These are phyloP conservation scores for Heliconius sara DNA, from an alignment of 2,888 invertebrate species.

Conservation along the genomic window DNA sequence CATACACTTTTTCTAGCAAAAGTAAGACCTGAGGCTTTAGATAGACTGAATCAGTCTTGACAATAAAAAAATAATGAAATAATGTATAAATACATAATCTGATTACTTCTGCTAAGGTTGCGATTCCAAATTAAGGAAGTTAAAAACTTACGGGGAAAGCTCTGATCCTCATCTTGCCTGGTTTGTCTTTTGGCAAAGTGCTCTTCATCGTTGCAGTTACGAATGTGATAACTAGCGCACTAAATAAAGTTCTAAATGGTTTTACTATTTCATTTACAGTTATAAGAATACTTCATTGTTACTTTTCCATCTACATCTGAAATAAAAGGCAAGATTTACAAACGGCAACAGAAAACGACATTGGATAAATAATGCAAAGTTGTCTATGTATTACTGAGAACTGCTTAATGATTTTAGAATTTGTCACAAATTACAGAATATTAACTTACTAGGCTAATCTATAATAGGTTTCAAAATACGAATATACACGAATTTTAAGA, in stretches of 20 bases:
- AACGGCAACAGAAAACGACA: conserved; percentile 51
- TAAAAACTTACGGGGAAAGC: conserved; percentile 95
- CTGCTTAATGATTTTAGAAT: conserved; percentile 2
- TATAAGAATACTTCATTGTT: conserved; percentile 75
- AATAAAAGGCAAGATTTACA: conserved; percentile 56
- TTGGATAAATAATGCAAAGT: conserved; percentile 46
- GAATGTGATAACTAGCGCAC: conserved; percentile 59
- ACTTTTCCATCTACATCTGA: conserved; percentile 75
- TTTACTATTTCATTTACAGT: conserved; percentile 71
- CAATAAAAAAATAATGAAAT: neutral
- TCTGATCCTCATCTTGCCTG: conserved; percentile 97
- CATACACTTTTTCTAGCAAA: neutral
- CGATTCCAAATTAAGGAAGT: conserved; percentile 13
- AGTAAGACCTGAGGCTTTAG: neutral
- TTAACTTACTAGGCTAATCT: neutral
- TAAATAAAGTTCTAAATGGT: conserved; percentile 63
- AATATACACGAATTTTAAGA: conserved; percentile 38
- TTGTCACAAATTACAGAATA: neutral
- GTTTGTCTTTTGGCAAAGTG: conserved; percentile 93
- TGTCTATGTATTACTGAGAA: conserved; percentile 18
- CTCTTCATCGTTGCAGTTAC: conserved; percentile 87
- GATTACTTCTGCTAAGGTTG: neutral
- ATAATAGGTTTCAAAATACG: conserved; percentile 23
- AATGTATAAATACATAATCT: neutral
- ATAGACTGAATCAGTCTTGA: conserved; percentile 2